Evolutionary conservation across 2,113 vertebrate species (phyloP), one percentile per base, ranked within the genome.

Genomic region (Pelmatolapia mariae): DNA sequence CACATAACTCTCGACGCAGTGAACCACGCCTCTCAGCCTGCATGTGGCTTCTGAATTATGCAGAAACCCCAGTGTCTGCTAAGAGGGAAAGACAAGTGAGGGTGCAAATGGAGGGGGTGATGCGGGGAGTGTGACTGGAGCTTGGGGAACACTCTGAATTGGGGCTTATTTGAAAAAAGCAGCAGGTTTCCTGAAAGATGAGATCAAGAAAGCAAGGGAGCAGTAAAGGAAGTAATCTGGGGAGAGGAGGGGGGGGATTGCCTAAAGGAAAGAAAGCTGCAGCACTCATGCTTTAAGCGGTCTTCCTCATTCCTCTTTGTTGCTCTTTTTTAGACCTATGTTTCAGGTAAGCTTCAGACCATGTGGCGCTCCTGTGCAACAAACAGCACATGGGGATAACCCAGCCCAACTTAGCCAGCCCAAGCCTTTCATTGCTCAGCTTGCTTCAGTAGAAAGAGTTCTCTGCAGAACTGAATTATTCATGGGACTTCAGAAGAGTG

Each of bases 391-490:
- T 61, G 82, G 89, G 93, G 91, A 92, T 83, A 93, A 87, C 87
- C 91, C 83, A 68, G 80, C 87, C 89, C 81, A 87, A 80, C 82
- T 86, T 85, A 82, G 89, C 79, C 71, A 29, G 93, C 68, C 85
- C 85, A 86, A 52, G 81, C 47, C 89, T 73, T 86, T 53, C 76
- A 15, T 61, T 73, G 88, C 92, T 93, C 88, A 79, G 94, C 87
- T 85, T 66, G 89, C 89, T 89, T 93, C 89, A 78, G 89, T 93
- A 89, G 87, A 93, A 94, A 89, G 89, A 90, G 93, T 94, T 95
- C 89, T 95, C 95, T 94, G 95, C 95, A 95, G 92, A 93, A 73
- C 88, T 97, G 95, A 95, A 97, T 97, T 93, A 97, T 97, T 95
- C 93, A 97, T 96, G 63, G 87, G 52, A 53, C 91, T 93, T 93